A percentile compares a stretch with the other conserved stretches of the same genome.
phyloP scores from a whole-genome alignment of 2,797 vertebrate species.

The Antennarius maculatus region DNA sequence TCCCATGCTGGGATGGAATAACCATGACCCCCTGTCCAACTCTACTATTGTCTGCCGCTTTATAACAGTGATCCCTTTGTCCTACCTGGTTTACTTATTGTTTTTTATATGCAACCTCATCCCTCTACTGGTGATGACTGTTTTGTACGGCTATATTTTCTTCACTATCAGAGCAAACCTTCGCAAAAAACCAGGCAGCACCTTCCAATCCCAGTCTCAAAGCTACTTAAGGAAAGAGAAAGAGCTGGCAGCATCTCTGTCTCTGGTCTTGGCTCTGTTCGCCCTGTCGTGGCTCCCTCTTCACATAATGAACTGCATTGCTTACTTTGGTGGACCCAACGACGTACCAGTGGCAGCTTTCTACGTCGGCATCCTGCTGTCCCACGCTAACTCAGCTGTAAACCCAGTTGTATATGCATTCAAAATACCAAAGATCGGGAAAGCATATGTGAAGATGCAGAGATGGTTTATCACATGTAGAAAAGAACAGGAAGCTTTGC shows the following conservation, averaged over 20 bases:
- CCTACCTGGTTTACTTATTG: conserved; percentile 88
- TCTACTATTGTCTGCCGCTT: conserved; percentile 73
- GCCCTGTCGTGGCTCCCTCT: conserved; percentile 88
- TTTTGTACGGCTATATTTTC: conserved; percentile 85
- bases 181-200: conserved; percentile 51
- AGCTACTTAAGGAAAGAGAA: conserved; percentile 85
- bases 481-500: conserved; percentile 40
- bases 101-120: conserved; percentile 83
- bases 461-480: conserved; percentile 29
- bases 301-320: conserved; percentile 81
- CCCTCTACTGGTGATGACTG: conserved; percentile 84
- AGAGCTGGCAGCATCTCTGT: conserved; percentile 83
- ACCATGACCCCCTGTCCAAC: conserved; percentile 32
- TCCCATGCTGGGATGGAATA: conserved; percentile 88
- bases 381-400: conserved; percentile 88
- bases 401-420: conserved; percentile 90
- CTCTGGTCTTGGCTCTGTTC: conserved; percentile 87
- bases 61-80: conserved; percentile 78
- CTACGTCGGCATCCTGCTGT: conserved; percentile 81
- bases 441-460: conserved; percentile 79
- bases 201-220: conserved; percentile 22
- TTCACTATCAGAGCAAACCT: conserved; percentile 78
- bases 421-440: conserved; percentile 88
- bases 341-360: background rate
- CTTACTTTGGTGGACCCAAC: conserved; percentile 41